Conservation (phyloP, 2,888 invertebrate genomes). For the Onthophagus sagittarius region DNA sequence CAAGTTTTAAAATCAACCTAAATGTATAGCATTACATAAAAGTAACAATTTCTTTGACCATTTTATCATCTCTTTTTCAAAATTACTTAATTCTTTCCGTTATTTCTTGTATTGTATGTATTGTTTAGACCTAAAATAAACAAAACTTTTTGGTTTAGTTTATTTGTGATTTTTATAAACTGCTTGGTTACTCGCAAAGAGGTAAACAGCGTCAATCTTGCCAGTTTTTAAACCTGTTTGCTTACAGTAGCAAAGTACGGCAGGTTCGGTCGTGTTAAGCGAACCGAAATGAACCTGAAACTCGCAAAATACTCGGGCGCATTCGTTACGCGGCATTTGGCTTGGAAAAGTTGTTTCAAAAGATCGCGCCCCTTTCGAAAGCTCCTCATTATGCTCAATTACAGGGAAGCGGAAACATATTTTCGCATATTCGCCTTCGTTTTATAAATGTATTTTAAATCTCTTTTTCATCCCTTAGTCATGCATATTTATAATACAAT, state of each 20-base stretch:
- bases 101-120: no score
- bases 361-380: not conserved
- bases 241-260: not conserved
- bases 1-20: no score
- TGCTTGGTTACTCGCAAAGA: not conserved
- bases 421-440: not conserved
- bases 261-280: not conserved
- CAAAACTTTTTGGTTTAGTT: no score
- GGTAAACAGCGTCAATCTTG: not conserved
- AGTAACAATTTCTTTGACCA: no score
- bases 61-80: no score
- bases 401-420: not conserved
- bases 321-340: not conserved
- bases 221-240: not conserved
- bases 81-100: no score
- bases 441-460: not conserved
- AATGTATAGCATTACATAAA: no score
- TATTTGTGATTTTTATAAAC: not conserved
- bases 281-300: not conserved
- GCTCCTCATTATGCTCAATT: not conserved
- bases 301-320: not conserved
- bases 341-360: not conserved
- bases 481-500: not conserved
- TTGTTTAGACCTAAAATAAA: no score
- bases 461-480: not conserved